phyloP scores from a whole-genome alignment of 2,113 vertebrate species.

The Callocephalon fimbriatum region DNA sequence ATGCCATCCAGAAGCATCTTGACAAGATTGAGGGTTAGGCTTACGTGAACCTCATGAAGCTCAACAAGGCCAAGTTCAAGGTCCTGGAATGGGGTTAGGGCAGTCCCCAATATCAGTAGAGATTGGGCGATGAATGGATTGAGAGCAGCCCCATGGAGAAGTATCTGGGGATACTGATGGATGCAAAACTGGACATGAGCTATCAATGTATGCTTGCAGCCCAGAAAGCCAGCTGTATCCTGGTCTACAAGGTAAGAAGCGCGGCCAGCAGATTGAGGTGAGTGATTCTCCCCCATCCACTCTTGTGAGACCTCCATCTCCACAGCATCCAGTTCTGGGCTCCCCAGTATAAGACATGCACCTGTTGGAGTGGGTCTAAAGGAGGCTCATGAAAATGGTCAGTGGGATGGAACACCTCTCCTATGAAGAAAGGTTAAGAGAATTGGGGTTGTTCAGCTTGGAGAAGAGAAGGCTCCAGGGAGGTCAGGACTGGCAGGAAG shows the following conservation, averaged over 20 bases:
- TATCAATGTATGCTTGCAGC: neutral
- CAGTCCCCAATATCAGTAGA: neutral
- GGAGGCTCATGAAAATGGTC: neutral
- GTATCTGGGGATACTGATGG: neutral
- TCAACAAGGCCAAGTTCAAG: neutral
- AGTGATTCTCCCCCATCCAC: neutral
- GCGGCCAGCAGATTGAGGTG: fast-evolving
- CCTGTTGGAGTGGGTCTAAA: neutral
- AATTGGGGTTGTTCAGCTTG: neutral
- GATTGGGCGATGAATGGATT: neutral
- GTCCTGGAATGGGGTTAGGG: neutral
- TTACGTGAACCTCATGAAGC: neutral
- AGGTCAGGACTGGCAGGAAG: neutral
- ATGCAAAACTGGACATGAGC: neutral
- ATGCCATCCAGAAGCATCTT: neutral
- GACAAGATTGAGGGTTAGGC: neutral
- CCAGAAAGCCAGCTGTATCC: neutral
- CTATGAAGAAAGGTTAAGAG: neutral
- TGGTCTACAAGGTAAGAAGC: neutral
- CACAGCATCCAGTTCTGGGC: neutral
- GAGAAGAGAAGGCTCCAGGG: neutral
- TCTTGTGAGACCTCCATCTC: neutral
- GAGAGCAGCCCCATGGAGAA: neutral
- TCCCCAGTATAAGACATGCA: neutral
- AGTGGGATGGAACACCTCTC: neutral